Evolutionary conservation across 2,888 invertebrate species (phyloP).

Genomic region (Cyaniris semiargus): DNA sequence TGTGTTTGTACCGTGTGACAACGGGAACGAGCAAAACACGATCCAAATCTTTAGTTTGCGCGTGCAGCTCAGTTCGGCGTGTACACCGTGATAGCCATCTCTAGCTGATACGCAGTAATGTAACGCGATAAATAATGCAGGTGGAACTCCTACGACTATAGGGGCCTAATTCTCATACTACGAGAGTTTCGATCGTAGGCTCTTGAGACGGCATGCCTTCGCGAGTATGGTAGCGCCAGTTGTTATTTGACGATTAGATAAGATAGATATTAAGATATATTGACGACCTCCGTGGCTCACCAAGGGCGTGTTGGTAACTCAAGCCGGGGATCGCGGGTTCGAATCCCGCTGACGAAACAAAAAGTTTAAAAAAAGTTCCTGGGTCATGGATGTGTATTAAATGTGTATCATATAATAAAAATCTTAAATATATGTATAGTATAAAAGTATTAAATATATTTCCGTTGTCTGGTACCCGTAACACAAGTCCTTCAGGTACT

Average conservation of each 20-base stretch:
- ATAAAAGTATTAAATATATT: too few relatives aligned
- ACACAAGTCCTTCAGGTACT: too few relatives aligned
- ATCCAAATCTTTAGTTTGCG: constrained; percentile 70
- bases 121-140: constrained; percentile 75
- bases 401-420: too few relatives aligned
- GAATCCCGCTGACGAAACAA: too few relatives aligned
- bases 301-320: too few relatives aligned
- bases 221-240: not conserved
- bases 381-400: too few relatives aligned
- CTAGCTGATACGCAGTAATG: constrained; percentile 73
- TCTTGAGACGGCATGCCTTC: not conserved
- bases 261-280: too few relatives aligned
- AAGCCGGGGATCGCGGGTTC: too few relatives aligned
- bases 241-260: not conserved
- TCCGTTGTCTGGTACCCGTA: too few relatives aligned
- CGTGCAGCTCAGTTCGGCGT: constrained; percentile 68
- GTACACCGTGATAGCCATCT: constrained; percentile 73
- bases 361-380: too few relatives aligned
- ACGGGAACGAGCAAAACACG: constrained; percentile 52
- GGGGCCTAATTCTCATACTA: not conserved
- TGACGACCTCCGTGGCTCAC: too few relatives aligned
- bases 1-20: constrained; percentile 33
- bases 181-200: not conserved
- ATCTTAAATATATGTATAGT: too few relatives aligned
- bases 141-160: constrained; percentile 58